Percentiles rank a stretch among this genome's conserved stretches.
Evolutionary conservation across 1,140 invertebrate species (phyloP).

Genomic region (Drosophila tani): DNA sequence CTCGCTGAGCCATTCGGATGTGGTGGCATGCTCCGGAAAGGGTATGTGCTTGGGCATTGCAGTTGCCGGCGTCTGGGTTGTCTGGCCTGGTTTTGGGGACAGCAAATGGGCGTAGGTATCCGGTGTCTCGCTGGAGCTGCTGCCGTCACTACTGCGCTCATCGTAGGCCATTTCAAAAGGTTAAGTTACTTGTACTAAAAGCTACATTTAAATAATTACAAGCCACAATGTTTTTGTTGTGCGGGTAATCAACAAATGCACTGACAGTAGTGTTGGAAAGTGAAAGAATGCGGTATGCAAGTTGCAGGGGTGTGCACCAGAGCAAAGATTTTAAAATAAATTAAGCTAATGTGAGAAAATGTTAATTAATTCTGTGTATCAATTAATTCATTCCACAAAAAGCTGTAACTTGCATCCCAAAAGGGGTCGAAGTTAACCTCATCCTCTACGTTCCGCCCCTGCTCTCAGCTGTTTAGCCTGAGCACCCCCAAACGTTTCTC

Average conservation of each 20-base stretch:
- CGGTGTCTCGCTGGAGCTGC: conserved; percentile 67
- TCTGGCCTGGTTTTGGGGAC: conserved; percentile 31
- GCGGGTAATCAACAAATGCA: conserved; percentile 22
- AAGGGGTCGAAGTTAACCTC: not conserved
- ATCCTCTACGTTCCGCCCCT: not conserved
- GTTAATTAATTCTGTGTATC: no score
- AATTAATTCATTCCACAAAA: no score
- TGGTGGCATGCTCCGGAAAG: conserved; percentile 93
- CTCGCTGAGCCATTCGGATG: conserved; percentile 94
- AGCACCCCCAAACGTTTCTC: not conserved
- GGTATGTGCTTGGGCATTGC: conserved; percentile 91
- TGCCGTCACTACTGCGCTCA: conserved; percentile 70
- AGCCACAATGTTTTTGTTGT: conserved; percentile 21
- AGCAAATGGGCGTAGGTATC: conserved; percentile 52
- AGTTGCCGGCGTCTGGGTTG: conserved; percentile 38
- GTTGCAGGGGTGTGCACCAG: not conserved
- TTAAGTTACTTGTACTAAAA: not conserved
- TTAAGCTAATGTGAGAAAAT: no score
- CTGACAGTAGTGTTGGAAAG: conserved; percentile 11
- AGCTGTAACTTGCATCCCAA: no score
- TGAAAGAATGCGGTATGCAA: not conserved
- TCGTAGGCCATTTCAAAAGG: conserved; percentile 57
- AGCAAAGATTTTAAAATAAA: not conserved
- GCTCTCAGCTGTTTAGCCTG: conserved; percentile 2
- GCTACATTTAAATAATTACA: conserved; percentile 27